Base-by-base conservation (phyloP, 1,140 invertebrate genomes). In the Acromyrmex echinatior region DNA sequence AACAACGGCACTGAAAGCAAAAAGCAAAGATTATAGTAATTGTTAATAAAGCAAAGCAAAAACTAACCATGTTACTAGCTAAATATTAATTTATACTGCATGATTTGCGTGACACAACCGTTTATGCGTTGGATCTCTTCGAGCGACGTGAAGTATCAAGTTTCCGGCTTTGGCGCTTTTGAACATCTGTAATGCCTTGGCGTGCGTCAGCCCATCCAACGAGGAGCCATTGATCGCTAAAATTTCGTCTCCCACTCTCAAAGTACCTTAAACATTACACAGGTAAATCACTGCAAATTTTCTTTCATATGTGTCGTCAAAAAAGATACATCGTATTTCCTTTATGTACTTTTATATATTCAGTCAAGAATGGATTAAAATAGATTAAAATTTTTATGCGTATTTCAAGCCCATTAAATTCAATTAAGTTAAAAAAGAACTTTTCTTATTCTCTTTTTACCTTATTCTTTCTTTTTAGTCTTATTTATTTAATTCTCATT, bases 171-270 rank as follows among this genome's bases (percentile, higher is more conserved):
- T 97, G 16, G 97, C 96, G 53, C 96, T 94, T 88, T 97, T 97
- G 94, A 98, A 97, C 16, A 96, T 95, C 21, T 95, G 94, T 25
- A 98, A 95, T 0, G 97, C 97, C 90, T 97, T 96, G 3, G 96
- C 95, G 87, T 97, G 97, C 2, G 96, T 97, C 53, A 97, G 89
- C 7, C 97, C 97, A 45, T 96, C 94, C 90, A 97, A 94, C 0
- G 95, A 88, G 73, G 95, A 93, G 2, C 96, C 96, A 93, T 97
- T 97, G 45, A 98, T 95, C 3, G 96, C 96, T 51, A 97, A 88
- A 73, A 98, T 97, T 93, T 97, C 97, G 93, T 97, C 97, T 31
- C 95, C 96, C 87, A 91, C 96, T 92, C 94, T 96, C 0, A 98
- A 94, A 82, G 95, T 95, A 2, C 97, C 97, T 84, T 62, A 7